phyloP scores from a whole-genome alignment of 2,797 vertebrate species.

The Thamnophis elegans region DNA sequence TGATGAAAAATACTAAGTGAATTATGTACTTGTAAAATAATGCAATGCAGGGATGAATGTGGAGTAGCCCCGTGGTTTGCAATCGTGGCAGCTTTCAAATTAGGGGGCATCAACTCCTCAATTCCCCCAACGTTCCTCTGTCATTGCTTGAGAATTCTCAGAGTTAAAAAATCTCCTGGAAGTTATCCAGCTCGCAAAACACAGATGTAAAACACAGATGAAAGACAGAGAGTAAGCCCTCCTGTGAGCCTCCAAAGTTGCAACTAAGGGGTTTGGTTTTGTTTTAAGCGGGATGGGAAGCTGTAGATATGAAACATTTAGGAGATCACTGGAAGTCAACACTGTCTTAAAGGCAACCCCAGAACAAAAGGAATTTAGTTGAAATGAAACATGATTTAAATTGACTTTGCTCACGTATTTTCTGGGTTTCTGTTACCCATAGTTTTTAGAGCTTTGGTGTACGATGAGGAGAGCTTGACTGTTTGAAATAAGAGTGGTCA shows the following conservation, averaged over 20 bases:
- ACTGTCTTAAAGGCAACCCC: background rate
- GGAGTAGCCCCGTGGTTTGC: background rate
- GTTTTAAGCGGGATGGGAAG: background rate
- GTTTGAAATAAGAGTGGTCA: background rate
- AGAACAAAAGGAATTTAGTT: background rate
- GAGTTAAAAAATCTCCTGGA: background rate
- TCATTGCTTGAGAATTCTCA: background rate
- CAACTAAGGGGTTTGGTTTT: background rate
- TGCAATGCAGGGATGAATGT: background rate
- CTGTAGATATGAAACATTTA: background rate
- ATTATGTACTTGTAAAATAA: slow-evolving; percentile 37
- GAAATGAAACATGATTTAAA: background rate
- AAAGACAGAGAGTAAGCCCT: background rate
- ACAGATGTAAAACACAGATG: background rate
- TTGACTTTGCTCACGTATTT: background rate
- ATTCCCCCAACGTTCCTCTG: background rate
- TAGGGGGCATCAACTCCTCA: background rate
- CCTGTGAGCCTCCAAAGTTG: background rate
- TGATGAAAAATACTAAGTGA: slow-evolving; percentile 36
- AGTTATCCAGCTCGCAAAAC: background rate
- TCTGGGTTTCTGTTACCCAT: background rate
- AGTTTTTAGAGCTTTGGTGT: background rate
- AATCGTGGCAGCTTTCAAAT: background rate
- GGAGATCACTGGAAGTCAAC: background rate
- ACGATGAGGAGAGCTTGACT: background rate